phyloP scores from a whole-genome alignment of 1,140 invertebrate genomes.

The Philaenus spumarius region DNA sequence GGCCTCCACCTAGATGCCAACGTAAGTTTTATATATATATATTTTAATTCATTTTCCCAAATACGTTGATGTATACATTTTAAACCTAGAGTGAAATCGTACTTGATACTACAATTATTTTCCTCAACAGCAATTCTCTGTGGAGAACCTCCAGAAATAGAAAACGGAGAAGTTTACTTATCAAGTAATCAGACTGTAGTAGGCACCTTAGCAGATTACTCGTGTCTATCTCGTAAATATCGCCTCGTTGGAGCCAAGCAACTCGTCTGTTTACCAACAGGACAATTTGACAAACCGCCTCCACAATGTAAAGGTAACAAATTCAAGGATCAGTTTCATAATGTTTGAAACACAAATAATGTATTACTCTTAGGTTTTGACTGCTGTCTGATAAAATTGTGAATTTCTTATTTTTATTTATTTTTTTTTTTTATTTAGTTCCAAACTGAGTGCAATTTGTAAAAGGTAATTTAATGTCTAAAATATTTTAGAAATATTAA shows the following conservation, averaged over 20 bases:
- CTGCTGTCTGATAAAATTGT: too few species aligned
- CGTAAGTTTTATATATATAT: conserved; percentile 44
- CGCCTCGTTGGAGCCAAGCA: conserved; percentile 58
- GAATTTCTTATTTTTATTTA: too few species aligned
- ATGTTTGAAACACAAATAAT: too few species aligned
- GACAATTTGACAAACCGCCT: conserved; percentile 67
- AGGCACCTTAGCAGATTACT: conserved; percentile 66
- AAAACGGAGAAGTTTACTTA: conserved; percentile 60
- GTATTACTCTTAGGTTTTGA: too few species aligned
- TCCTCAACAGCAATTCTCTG: conserved; percentile 60
- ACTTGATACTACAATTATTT: too few species aligned
- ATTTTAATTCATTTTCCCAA: background rate
- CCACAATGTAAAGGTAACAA: conserved; percentile 63
- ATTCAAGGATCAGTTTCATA: background rate
- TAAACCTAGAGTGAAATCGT: conserved; percentile 2
- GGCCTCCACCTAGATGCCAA: conserved; percentile 82
- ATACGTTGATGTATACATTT: background rate
- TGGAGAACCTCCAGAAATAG: conserved; percentile 59
- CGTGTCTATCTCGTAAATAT: conserved; percentile 59
- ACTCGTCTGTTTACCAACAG: conserved; percentile 64
- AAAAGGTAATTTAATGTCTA: too few species aligned
- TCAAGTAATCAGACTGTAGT: conserved; percentile 57
- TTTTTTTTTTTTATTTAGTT: too few species aligned
- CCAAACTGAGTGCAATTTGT: too few species aligned
- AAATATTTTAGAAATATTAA: too few species aligned